These are phyloP conservation scores for Macrosteles quadrilineatus DNA, from an alignment of 1,140 invertebrate genomes.

Conservation along the genomic window DNA sequence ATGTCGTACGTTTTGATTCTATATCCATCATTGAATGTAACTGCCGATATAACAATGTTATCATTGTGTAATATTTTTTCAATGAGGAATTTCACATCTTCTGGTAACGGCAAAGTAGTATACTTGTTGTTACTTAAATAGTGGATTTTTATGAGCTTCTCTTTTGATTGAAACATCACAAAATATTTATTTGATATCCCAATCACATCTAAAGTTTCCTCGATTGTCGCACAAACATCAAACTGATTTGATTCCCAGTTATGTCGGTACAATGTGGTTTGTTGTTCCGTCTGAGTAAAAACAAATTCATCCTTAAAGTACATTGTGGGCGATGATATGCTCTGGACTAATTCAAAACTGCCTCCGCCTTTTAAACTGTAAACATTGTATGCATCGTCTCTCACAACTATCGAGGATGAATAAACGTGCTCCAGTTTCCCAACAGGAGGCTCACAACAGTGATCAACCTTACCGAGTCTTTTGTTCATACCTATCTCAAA, in stretches of 20 bases:
- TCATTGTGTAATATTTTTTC: neutral
- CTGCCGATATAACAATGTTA: neutral
- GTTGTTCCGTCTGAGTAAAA: neutral
- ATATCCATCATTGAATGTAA: neutral
- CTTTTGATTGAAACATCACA: neutral
- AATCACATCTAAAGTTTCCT: neutral
- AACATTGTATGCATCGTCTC: neutral
- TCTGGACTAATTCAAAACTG: neutral
- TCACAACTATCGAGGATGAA: neutral
- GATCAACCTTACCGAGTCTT: neutral
- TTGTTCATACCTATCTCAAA: conserved; percentile 1
- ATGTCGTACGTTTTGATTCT: neutral
- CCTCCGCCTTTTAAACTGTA: neutral
- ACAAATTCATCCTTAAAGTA: conserved; percentile 1
- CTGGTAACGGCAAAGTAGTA: neutral
- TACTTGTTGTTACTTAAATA: neutral
- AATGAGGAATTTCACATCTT: neutral
- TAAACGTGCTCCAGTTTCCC: neutral
- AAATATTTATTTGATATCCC: neutral
- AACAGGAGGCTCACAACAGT: neutral
- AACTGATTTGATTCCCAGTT: neutral
- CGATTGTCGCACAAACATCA: neutral
- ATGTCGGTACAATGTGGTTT: neutral
- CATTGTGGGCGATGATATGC: neutral
- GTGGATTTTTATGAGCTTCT: neutral